A percentile compares a stretch with the other conserved stretches of the same genome.
Conservation (phyloP, 37 sponge, comb jelly and placozoan species). For the Aplysina aerophoba region DNA sequence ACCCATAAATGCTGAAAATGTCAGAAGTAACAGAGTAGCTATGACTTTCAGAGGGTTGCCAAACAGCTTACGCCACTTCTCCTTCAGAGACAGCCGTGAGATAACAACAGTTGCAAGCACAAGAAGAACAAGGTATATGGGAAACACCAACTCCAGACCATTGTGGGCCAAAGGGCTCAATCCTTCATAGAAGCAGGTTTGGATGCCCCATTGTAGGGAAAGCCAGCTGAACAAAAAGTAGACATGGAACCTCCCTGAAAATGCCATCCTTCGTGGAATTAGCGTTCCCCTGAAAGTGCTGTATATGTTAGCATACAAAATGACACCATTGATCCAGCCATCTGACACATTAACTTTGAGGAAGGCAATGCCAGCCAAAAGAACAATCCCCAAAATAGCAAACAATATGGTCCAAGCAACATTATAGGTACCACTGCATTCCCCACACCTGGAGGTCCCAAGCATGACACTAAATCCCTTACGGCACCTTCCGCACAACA, state of each 20-base stretch:
- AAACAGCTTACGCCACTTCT: background rate
- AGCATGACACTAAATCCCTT: background rate
- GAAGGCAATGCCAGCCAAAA: conserved; percentile 15
- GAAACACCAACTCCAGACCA: conserved; percentile 49
- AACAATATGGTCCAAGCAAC: background rate
- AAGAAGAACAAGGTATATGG: conserved; percentile 49
- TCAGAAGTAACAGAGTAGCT: conserved; percentile 42
- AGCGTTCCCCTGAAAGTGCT: background rate
- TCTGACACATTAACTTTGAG: conserved; percentile 40
- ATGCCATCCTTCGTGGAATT: background rate
- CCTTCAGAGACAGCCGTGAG: background rate
- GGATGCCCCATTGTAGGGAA: conserved; percentile 42
- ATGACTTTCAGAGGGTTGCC: conserved; percentile 36
- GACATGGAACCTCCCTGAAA: background rate
- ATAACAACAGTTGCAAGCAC: conserved; percentile 24
- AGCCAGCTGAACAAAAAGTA: conserved; percentile 32
- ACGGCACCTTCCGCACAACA: conserved; percentile 1
- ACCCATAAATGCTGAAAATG: conserved; percentile 32
- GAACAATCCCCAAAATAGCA: conserved; percentile 35
- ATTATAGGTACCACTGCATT: background rate
- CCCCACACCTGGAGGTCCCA: background rate
- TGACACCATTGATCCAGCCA: conserved; percentile 34
- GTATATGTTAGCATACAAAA: conserved; percentile 46
- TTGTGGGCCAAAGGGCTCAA: conserved; percentile 40
- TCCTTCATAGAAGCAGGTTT: conserved; percentile 50